Evolutionary conservation across 2,113 vertebrate species (phyloP).

Genomic region (Dinomys branickii): DNA sequence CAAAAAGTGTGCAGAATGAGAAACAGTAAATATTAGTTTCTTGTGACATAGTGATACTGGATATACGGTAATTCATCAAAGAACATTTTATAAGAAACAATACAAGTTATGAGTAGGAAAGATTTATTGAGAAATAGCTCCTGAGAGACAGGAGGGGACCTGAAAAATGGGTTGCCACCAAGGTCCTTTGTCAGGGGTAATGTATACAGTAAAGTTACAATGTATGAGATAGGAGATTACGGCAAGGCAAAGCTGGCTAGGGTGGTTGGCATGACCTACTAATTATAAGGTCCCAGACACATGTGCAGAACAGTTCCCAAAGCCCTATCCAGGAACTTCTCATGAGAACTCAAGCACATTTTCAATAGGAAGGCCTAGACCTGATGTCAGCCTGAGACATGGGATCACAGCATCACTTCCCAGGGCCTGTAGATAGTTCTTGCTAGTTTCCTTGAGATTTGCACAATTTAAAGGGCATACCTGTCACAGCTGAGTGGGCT

Average conservation of each 20-base stretch:
- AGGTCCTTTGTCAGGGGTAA: not conserved
- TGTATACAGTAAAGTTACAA: not conserved
- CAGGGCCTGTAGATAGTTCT: not conserved
- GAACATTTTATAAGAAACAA: not conserved
- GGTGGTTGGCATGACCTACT: not conserved
- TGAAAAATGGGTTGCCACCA: not conserved
- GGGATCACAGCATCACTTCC: not conserved
- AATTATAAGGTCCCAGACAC: not conserved
- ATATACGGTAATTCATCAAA: not conserved
- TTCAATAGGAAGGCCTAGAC: not conserved
- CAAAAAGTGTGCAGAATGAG: conserved; percentile 45
- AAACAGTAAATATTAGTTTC: conserved; percentile 62
- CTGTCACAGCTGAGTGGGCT: not conserved
- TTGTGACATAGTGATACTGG: not conserved
- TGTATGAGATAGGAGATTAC: not conserved
- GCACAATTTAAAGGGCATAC: not conserved
- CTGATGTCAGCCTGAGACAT: not conserved
- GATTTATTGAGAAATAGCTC: not conserved
- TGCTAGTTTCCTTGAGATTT: not conserved
- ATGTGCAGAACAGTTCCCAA: not conserved
- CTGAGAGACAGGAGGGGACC: not conserved
- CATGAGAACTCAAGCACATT: not conserved
- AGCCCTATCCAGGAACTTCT: not conserved
- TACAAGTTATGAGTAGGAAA: not conserved
- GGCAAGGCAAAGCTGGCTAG: not conserved